Base-by-base conservation (phyloP, 2,888 invertebrate genomes). In the Bombylius major region DNA sequence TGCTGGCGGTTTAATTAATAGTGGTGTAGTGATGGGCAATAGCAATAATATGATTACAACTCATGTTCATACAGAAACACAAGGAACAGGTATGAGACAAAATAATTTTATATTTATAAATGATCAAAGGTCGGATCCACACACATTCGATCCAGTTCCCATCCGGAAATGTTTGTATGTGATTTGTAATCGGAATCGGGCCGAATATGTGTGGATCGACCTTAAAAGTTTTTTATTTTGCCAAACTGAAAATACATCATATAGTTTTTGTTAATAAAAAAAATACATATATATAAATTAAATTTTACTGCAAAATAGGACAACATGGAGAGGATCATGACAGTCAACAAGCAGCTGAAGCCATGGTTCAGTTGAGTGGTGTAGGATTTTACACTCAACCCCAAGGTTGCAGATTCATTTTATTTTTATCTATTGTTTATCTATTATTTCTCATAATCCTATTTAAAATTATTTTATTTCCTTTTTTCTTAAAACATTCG, bases 321-420 rank as follows among this genome's bases (percentile, higher is more conserved):
- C 62, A 75, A 75, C 63, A 68, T 64, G 67, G 69, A 60, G 81
- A 81, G 63, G 81, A 82, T 63, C 23, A 23, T 23, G 81, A 81
- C 67, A 81, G 81, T 65, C 84, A 84, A 67, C 86, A 87, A 66
- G 87, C 82, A 1, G 85, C 84, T 1, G 87, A 87, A 70, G 84
- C 87, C 11, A 84, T 87, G 83, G 86, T 86, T 47, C 86, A 87
- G 68, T 76, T 87, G 78, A 73, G 72, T 67, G 79, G 82, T 62
- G 79, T 83, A 70, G 82, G 82, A 56, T 84, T 80, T 69, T 84
- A 83, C 68, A 77, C 78, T 64, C 70, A 72, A 67, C 70, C 68
- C 64, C 70, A 72, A 72, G 71, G 72, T 71, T 67, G 62, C 63
- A 63, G 63, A 61, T 61, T 61, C 23, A 23, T 23, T 53, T 53